Evolutionary conservation across 2,888 invertebrate species (phyloP), one percentile per base, ranked within the genome.

Genomic region (Latheticus oryzae): DNA sequence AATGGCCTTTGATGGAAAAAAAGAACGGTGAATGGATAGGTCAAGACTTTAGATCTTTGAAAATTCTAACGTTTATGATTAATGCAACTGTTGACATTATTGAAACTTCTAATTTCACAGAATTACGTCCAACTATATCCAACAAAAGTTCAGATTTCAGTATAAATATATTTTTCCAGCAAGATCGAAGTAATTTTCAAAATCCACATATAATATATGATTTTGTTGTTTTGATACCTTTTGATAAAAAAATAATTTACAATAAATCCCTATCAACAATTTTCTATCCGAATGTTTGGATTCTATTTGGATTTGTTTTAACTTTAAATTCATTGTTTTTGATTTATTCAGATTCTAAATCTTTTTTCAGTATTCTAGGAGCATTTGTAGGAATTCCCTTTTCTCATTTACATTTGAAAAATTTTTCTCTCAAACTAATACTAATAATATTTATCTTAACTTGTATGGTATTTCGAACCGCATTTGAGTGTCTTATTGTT

Each of bases 61-160:
- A 43, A 7, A 17, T 50, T 17, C 26, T 50, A 5, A 26, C 32
- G n/a, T 40, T 35, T 3, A 50, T 56, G 33, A 33, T 56, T 17
- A 56, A 56, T 9, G 56, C 50, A 4, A 50, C 50, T 3, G 48
- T 35, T n/a, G n/a, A n/a, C n/a, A n/a, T n/a, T n/a, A n/a, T n/a
- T n/a, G n/a, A n/a, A 11, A 11, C 13, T 9, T 5, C 40, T 8
- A 13, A 38, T 5, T 35, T 32, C 4, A 30, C 9, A 1, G 16
- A 24, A 35, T 40, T 33, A 2, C 26, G 33, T 9, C 5, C 11
- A 1, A 17, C 23, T 13, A 21, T 56, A n/a, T 3, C 9, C 1
- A 8, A n/a, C 3, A 17, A 28, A 3, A 33, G 15, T 32, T 24
- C 35, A 2, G 56, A 56, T 23, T 33, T 56, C 9, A 50, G 56